Evolutionary conservation across 2,888 invertebrate genomes (phyloP).

Genomic region (Drosophila peninsularis): DNA sequence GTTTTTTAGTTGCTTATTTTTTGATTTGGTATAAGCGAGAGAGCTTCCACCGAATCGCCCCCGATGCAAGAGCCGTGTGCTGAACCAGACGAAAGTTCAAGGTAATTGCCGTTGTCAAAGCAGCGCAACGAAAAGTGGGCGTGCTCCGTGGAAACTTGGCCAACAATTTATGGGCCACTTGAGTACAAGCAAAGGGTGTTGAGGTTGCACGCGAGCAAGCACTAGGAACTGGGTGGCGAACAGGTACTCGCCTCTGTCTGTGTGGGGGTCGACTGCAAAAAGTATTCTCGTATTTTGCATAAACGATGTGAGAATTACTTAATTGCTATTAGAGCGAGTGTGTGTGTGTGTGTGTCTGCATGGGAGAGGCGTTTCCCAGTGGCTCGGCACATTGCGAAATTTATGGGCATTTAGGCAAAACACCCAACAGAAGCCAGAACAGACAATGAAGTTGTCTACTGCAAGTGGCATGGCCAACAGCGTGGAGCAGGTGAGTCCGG

Average conservation of each 20-base stretch:
- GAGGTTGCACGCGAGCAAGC: conserved; percentile 79
- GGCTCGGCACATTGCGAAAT: conserved; percentile 44
- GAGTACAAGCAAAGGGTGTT: conserved; percentile 80
- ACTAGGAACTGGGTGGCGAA: conserved; percentile 45
- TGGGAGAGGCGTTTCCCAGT: conserved; percentile 33
- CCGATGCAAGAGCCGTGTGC: not conserved
- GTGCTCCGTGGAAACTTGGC: conserved; percentile 71
- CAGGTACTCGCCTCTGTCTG: conserved; percentile 12
- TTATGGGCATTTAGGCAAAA: conserved; percentile 62
- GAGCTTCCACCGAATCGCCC: conserved; percentile 47
- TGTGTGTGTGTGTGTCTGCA: conserved; percentile 34
- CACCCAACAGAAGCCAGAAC: conserved; percentile 24
- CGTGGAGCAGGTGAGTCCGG: conserved; percentile 22
- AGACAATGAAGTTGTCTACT: conserved; percentile 75
- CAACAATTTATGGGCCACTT: conserved; percentile 80
- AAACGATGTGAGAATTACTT: conserved; percentile 81
- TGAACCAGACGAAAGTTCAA: conserved; percentile 68
- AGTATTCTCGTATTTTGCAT: conserved; percentile 71
- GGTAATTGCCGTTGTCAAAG: conserved; percentile 80
- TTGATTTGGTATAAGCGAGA: conserved; percentile 29
- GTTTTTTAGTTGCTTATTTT: conserved; percentile 43
- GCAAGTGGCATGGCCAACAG: conserved; percentile 40
- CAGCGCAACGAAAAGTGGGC: conserved; percentile 75
- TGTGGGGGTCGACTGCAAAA: conserved; percentile 23
- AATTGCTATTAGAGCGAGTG: conserved; percentile 63